Conservation (phyloP, 2,113 vertebrate species). For the Heterochromis multidens region DNA sequence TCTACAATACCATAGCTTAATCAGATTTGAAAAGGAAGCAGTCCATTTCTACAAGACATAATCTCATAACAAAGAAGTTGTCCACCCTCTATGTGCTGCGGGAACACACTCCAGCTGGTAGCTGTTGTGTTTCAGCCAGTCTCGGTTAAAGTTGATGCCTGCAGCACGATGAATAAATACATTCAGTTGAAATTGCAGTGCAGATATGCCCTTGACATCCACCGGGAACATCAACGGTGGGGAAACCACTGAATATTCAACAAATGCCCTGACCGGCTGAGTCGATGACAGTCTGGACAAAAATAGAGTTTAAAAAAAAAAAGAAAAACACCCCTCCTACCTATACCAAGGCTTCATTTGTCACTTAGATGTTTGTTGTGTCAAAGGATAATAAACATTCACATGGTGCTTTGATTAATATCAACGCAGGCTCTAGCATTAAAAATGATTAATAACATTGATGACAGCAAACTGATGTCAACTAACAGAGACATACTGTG, state of each 20-base stretch:
- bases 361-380: not conserved
- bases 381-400: not conserved
- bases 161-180: constrained; percentile 26
- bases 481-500: not conserved
- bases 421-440: not conserved
- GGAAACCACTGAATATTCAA: constrained; percentile 52
- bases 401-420: not conserved
- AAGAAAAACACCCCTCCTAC: not conserved
- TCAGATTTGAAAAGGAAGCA: not conserved
- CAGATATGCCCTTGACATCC: constrained; percentile 48
- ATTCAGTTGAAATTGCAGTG: constrained; percentile 1
- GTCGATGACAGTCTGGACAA: not conserved
- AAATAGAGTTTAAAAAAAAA: not conserved
- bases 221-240: not conserved
- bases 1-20: not conserved
- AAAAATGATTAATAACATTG: not conserved
- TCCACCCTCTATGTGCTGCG: not conserved
- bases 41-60: not conserved
- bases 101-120: constrained; percentile 17
- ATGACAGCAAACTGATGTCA: not conserved
- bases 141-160: constrained; percentile 1
- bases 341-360: not conserved
- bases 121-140: not conserved
- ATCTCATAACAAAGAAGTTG: not conserved
- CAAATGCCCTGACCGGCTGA: not conserved